A percentile compares a stretch with the other conserved stretches of the same genome.
Conservation (phyloP, 2,797 vertebrate species). For the Sebastes hubbsi region DNA sequence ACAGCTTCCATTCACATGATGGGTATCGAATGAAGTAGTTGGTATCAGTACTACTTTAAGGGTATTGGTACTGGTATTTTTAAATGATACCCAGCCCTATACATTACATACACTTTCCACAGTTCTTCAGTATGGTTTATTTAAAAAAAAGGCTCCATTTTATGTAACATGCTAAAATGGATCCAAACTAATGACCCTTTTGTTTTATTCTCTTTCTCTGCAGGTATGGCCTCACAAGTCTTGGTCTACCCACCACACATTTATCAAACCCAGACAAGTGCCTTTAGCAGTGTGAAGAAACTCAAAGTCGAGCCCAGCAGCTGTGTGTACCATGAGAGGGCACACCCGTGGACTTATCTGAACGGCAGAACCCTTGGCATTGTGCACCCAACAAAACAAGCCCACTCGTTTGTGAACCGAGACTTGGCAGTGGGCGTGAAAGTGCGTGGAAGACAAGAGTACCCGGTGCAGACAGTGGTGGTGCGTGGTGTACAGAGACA, state of each 20-base stretch:
- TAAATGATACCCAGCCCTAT: too few species aligned
- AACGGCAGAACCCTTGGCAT: conserved; percentile 94
- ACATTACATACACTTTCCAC: background rate
- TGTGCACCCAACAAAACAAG: conserved; percentile 88
- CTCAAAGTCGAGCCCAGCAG: conserved; percentile 98
- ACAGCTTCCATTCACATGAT: too few species aligned
- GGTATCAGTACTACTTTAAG: too few species aligned
- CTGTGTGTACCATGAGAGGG: conserved; percentile 96
- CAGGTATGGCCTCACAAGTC: conserved; percentile 99
- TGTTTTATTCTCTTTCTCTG: conserved; percentile 47
- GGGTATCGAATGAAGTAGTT: too few species aligned
- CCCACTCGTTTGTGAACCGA: conserved; percentile 89
- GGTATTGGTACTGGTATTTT: too few species aligned
- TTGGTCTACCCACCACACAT: conserved; percentile 99
- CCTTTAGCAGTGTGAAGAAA: conserved; percentile 99
- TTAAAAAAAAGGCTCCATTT: background rate
- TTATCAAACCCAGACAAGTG: conserved; percentile 99
- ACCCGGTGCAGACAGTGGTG: conserved; percentile 90
- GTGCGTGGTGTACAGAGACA: conserved; percentile 90
- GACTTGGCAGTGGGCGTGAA: conserved; percentile 84
- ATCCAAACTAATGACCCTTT: conserved; percentile 30
- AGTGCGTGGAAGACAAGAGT: conserved; percentile 86
- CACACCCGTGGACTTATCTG: conserved; percentile 92
- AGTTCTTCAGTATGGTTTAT: conserved; percentile 3
- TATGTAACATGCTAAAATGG: background rate